These are phyloP conservation scores for Petaurus breviceps DNA, from an alignment of 2,113 vertebrate genomes.

Conservation along the genomic window DNA sequence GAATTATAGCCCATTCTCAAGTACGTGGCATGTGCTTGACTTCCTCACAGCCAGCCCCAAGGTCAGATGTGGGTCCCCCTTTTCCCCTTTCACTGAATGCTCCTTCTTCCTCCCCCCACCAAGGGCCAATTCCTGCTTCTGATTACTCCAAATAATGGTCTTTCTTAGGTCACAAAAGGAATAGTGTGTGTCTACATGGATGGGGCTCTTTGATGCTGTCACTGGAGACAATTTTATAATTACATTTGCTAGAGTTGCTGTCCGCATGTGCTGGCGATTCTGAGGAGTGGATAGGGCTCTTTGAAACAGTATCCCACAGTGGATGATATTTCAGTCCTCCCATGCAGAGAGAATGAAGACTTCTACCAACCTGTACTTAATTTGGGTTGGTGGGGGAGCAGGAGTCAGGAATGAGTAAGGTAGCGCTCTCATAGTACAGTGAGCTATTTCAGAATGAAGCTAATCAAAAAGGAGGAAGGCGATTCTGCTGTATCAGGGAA, in stretches of 20 bases:
- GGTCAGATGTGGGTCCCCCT: not conserved
- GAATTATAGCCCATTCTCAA: not conserved
- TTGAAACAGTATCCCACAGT: conserved; percentile 37
- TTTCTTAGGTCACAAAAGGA: conserved; percentile 67
- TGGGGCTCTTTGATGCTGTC: conserved; percentile 62
- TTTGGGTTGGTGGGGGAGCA: not conserved
- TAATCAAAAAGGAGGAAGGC: not conserved
- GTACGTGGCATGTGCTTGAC: not conserved
- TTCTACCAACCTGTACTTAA: not conserved
- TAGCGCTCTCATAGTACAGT: not conserved
- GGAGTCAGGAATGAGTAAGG: not conserved
- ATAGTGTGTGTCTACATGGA: conserved; percentile 53
- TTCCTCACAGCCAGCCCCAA: not conserved
- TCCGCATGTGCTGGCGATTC: conserved; percentile 35
- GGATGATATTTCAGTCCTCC: not conserved
- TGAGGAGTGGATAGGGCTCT: conserved; percentile 37
- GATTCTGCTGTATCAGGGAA: not conserved
- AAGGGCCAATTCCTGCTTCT: conserved; percentile 33
- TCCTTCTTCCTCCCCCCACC: conserved; percentile 17
- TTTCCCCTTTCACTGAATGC: conserved; percentile 50
- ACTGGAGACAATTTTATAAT: conserved; percentile 73
- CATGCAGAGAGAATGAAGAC: not conserved
- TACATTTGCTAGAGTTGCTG: conserved; percentile 69
- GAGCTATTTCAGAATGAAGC: not conserved
- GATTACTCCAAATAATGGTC: conserved; percentile 60